phyloP scores from a whole-genome alignment of 2,888 invertebrate species.

The Agrenia bidenticulata region DNA sequence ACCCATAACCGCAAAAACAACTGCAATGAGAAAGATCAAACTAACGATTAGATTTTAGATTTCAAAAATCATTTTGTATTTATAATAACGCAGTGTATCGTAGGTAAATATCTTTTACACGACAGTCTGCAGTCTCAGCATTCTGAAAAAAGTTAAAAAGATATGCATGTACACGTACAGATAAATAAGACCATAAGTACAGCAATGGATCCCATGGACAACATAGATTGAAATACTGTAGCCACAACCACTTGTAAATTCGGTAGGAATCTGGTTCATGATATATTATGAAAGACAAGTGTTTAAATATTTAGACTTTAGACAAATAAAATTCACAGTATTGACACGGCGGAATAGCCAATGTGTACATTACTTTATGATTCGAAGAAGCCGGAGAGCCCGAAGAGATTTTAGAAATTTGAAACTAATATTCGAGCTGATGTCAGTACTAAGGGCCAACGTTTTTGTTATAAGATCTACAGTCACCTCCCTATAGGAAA shows the following conservation, averaged over 20 bases:
- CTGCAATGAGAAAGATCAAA: no score
- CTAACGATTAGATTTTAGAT: no score
- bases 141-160: neutral
- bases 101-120: no score
- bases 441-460: slow-evolving; percentile 40
- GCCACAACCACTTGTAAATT: slow-evolving; percentile 53
- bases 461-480: slow-evolving; percentile 39
- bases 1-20: slow-evolving; percentile 55
- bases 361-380: slow-evolving; percentile 49
- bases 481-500: slow-evolving; percentile 26
- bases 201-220: slow-evolving; percentile 54
- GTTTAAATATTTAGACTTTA: no score
- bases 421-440: slow-evolving; percentile 33
- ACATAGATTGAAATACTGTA: slow-evolving; percentile 53
- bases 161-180: no score
- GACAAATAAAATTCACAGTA: no score
- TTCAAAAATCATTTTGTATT: no score
- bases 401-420: slow-evolving; percentile 44
- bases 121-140: no score
- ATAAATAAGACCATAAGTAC: slow-evolving; percentile 54
- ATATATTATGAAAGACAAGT: neutral
- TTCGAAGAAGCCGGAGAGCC: slow-evolving; percentile 44
- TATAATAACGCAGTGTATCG: no score
- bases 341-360: no score
- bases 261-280: slow-evolving; percentile 43